Base-by-base conservation (phyloP, 2,797 vertebrate species). In the Iguana delicatissima region DNA sequence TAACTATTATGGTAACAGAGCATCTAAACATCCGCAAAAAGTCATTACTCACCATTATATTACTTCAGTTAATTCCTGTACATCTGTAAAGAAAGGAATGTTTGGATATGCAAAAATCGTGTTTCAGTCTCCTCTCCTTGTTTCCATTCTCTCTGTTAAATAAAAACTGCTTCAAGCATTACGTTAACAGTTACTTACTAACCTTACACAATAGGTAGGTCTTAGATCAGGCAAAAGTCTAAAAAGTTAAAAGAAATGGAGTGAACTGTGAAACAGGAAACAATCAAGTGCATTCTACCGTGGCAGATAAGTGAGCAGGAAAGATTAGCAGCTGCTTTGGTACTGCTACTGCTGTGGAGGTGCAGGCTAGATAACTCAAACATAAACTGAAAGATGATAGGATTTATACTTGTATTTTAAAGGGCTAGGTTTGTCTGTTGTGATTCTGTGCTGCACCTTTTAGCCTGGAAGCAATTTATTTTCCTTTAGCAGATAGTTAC, bases 181-280 rank as follows among this genome's bases (percentile, higher is more conserved):
- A 77, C 24, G 38, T 76, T 87, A 84, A 76, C 10, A 76, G 77
- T 55, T 80, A 57, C 20, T 52, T 55, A 76, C 24, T 76, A 29
- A 73, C 42, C n/a, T 57, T 80, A 62, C 52, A 32, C 24, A 22
- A 46, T 87, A 26, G 22, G 14, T 52, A 14, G 62, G 50, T 80
- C 62, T 85, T 13, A 42, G 24, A 16, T 12, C 38, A 83, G 42
- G 6, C 38, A 57, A 59, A 16, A 86, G 62, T 80, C 38, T 57
- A 16, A 72, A 42, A 86, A 84, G 35, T 64, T 83, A 67, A 82
- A 16, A 59, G 35, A 77, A 89, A 89, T 52, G 13, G 18, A 22
- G 22, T 84, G 62, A 80, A 29, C 69, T 83, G 24, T 83, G 32
- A 52, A 87, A 69, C 67, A 84, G 26, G 18, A 91, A 87, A 79